phyloP scores from a whole-genome alignment of 2,113 vertebrate genomes.

The Melanocharis versteri region DNA sequence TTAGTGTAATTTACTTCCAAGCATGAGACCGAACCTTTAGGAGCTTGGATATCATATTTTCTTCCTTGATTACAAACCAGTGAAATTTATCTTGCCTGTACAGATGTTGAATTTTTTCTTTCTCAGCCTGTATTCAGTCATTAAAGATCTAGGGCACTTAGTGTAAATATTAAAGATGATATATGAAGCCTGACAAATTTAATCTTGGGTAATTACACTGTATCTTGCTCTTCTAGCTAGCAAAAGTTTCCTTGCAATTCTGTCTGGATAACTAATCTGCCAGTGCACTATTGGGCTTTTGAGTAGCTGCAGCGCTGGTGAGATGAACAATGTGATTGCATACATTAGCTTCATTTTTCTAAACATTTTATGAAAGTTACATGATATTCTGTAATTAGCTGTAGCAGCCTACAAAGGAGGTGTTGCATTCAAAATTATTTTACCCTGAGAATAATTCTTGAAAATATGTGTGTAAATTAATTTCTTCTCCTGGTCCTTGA shows the following conservation, averaged over 20 bases:
- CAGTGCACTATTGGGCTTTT: neutral
- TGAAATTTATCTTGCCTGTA: neutral
- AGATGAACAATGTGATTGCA: neutral
- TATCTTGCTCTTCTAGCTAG: neutral
- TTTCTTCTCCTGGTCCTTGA: neutral
- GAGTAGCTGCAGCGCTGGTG: neutral
- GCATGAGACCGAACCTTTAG: neutral
- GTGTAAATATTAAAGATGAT: conserved; percentile 26
- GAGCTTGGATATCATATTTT: neutral
- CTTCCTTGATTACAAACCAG: neutral
- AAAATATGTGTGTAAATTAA: neutral
- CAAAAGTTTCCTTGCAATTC: neutral
- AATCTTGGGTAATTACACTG: conserved; percentile 2
- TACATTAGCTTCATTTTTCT: neutral
- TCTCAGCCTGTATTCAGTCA: neutral
- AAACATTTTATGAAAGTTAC: neutral
- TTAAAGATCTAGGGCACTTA: neutral
- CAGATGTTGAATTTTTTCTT: neutral
- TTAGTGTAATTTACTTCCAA: neutral
- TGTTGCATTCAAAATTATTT: neutral
- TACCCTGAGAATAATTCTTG: neutral
- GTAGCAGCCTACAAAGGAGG: neutral
- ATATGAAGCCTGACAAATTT: conserved; percentile 16
- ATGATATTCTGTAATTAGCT: neutral
- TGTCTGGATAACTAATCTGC: neutral